These are phyloP conservation scores for Phalacrocorax aristotelis DNA, from an alignment of 2,113 vertebrate species.

Conservation along the genomic window DNA sequence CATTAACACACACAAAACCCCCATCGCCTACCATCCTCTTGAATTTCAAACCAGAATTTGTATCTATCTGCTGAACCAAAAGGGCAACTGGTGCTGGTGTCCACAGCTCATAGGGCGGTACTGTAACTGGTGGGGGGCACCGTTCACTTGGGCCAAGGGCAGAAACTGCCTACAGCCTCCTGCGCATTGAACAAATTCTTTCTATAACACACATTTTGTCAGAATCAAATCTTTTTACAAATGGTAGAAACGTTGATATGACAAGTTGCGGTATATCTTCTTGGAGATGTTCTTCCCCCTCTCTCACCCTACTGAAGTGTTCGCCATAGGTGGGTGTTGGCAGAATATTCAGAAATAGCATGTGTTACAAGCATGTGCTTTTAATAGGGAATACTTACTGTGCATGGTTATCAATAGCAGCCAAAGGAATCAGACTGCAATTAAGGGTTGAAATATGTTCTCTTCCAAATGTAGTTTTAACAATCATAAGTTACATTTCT, in stretches of 20 bases:
- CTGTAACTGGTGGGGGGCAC: rapidly evolving
- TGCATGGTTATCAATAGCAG: background rate
- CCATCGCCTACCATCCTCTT: background rate
- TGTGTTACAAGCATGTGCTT: background rate
- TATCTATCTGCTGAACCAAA: background rate
- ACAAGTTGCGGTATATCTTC: background rate
- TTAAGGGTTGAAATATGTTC: background rate
- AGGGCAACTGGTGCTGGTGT: background rate
- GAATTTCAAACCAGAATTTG: background rate
- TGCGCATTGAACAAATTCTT: rapidly evolving
- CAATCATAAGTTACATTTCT: background rate
- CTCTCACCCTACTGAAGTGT: background rate
- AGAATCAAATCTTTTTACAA: background rate
- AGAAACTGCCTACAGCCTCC: background rate
- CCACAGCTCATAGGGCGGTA: background rate
- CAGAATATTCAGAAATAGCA: background rate
- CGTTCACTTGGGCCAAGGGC: background rate
- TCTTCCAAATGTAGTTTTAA: background rate
- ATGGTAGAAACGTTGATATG: background rate
- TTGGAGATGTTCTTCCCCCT: background rate
- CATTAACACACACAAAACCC: background rate
- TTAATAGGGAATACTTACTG: background rate
- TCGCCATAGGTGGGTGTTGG: background rate
- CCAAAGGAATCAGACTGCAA: background rate
- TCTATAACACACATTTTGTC: background rate